Evolutionary conservation across 2,888 invertebrate species (phyloP).

Genomic region (Ormyrus rosae): DNA sequence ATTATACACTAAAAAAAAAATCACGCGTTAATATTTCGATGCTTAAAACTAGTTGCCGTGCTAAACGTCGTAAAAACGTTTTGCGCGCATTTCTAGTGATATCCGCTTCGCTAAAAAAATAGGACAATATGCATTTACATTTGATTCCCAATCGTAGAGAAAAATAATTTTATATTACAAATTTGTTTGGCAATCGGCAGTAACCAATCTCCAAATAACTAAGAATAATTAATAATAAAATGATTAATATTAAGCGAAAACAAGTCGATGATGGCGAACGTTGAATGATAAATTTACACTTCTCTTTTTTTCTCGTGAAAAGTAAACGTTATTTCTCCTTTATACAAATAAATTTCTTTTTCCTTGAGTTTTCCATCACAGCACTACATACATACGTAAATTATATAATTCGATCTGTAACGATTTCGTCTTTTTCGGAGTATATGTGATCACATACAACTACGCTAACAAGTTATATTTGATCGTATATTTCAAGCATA

Average conservation of each 20-base stretch:
- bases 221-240: background rate
- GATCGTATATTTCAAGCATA: constrained; percentile 9
- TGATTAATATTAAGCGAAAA: constrained; percentile 17
- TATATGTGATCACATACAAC: constrained; percentile 20
- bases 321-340: constrained; percentile 31
- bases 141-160: constrained; percentile 47
- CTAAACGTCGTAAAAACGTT: constrained; percentile 34
- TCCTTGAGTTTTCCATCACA: constrained; percentile 45
- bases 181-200: constrained; percentile 31
- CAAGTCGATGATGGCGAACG: constrained; percentile 32
- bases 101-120: constrained; percentile 55
- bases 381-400: constrained; percentile 40
- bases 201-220: constrained; percentile 25
- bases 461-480: constrained; percentile 11
- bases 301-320: constrained; percentile 29
- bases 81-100: constrained; percentile 43
- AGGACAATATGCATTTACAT: constrained; percentile 53
- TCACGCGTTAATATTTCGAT: constrained; percentile 48
- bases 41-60: constrained; percentile 51
- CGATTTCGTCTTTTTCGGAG: constrained; percentile 27
- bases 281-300: constrained; percentile 51
- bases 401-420: constrained; percentile 36
- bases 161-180: constrained; percentile 56
- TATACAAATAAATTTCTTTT: constrained; percentile 50
- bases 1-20: constrained; percentile 47